Percentiles rank a stretch among this genome's conserved stretches.
These are phyloP conservation scores for Branchipolynoe longqiensis DNA, from an alignment of 2,888 invertebrate species.

Conservation along the genomic window DNA sequence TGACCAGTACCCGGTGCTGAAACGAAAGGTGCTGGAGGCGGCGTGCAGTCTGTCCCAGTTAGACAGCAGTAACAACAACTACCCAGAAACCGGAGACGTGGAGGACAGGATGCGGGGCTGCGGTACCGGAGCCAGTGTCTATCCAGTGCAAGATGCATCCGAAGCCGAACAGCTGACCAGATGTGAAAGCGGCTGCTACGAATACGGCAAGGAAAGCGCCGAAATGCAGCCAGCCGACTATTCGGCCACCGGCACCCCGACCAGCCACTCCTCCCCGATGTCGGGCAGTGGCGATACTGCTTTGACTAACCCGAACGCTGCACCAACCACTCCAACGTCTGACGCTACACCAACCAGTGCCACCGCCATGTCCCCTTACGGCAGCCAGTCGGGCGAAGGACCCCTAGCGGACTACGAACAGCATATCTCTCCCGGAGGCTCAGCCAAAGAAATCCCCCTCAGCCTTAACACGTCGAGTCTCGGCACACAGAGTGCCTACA, in stretches of 20 bases:
- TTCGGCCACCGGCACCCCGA: slow-evolving; percentile 25
- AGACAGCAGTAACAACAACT: slow-evolving; percentile 23
- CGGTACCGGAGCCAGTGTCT: neutral
- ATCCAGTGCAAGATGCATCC: neutral
- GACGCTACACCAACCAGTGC: slow-evolving; percentile 53
- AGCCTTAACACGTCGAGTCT: slow-evolving; percentile 55
- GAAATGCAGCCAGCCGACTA: neutral
- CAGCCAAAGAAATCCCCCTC: slow-evolving; percentile 8
- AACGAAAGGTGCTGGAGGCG: slow-evolving; percentile 40
- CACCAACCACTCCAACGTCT: slow-evolving; percentile 24
- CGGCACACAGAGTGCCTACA: slow-evolving; percentile 47
- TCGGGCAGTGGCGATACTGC: slow-evolving; percentile 15
- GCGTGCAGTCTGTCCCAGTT: slow-evolving; percentile 2
- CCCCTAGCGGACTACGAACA: slow-evolving; percentile 7
- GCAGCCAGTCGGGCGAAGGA: slow-evolving; percentile 42
- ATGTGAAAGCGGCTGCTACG: neutral
- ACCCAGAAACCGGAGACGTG: neutral
- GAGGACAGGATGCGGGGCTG: slow-evolving; percentile 17
- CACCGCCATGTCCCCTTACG: slow-evolving; percentile 44
- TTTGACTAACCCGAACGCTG: slow-evolving; percentile 20
- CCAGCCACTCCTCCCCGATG: slow-evolving; percentile 1
- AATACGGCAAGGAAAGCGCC: neutral
- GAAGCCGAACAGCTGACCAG: too few species aligned
- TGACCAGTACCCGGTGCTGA: slow-evolving; percentile 50
- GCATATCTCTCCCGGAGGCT: slow-evolving; percentile 38